Evolutionary conservation across 2,113 vertebrate genomes (phyloP).

Genomic region (Puma concolor): DNA sequence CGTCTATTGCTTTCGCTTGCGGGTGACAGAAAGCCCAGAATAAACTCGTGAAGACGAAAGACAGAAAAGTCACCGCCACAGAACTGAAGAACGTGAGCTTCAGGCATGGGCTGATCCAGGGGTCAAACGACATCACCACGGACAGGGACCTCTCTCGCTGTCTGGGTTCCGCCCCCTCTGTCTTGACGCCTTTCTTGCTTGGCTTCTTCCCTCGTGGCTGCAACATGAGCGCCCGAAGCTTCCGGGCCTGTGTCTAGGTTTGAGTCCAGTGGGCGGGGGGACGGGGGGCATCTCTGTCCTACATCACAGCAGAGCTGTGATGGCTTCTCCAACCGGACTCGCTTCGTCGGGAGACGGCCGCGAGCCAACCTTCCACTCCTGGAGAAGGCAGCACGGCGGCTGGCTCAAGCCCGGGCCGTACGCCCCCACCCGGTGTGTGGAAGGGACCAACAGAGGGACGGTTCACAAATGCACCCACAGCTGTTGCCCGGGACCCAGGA

Average conservation of each 20-base stretch:
- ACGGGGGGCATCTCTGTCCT: not conserved
- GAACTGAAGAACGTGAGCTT: not conserved
- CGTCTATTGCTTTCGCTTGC: not conserved
- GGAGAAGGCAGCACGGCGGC: not conserved
- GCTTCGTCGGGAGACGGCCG: not conserved
- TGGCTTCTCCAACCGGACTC: not conserved
- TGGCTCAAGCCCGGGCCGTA: not conserved
- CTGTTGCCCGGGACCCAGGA: not conserved
- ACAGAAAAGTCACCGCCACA: not conserved
- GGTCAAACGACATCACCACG: not conserved
- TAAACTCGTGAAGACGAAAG: not conserved
- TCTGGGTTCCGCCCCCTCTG: not conserved
- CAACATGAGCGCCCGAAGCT: not conserved
- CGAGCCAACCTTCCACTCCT: not conserved
- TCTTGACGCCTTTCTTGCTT: not conserved
- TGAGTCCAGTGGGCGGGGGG: not conserved
- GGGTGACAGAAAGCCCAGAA: slow-evolving; percentile 40
- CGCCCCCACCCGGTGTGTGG: not conserved
- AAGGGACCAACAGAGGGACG: not conserved
- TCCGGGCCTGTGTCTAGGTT: not conserved
- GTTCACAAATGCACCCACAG: not conserved
- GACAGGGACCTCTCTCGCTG: not conserved
- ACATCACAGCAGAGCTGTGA: not conserved
- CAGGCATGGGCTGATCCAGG: not conserved
- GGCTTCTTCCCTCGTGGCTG: not conserved